Conservation (phyloP, 2,113 vertebrate species). For the Cyprinodon variegatus region DNA sequence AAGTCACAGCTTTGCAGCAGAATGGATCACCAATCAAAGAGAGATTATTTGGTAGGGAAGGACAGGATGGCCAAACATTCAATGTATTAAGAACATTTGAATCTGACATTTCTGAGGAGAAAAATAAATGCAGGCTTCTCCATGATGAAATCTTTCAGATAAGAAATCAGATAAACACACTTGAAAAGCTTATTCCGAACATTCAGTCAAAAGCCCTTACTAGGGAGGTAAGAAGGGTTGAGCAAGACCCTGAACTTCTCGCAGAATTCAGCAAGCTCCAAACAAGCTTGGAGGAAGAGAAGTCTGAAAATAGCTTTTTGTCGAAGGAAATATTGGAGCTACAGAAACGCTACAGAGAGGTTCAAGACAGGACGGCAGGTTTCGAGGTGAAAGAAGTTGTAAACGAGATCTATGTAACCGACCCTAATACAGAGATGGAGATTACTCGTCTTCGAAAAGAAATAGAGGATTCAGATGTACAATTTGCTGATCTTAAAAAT, state of each 20-base stretch:
- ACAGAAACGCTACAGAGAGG: conserved; percentile 72
- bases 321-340: conserved; percentile 79
- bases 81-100: conserved; percentile 82
- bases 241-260: conserved; percentile 88
- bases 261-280: conserved; percentile 81
- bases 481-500: conserved; percentile 74
- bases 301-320: conserved; percentile 73
- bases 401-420: conserved; percentile 87
- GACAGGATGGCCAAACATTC: conserved; percentile 90
- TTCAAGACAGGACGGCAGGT: conserved; percentile 81
- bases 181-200: conserved; percentile 86
- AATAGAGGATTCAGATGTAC: conserved; percentile 79
- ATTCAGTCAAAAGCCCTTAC: conserved; percentile 90
- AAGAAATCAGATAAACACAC: conserved; percentile 82
- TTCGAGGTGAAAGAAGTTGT: conserved; percentile 91
- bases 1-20: conserved; percentile 84
- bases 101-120: conserved; percentile 84
- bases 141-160: conserved; percentile 81
- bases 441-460: conserved; percentile 82
- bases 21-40: conserved; percentile 86
- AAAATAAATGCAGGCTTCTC: conserved; percentile 73
- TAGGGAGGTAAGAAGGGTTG: conserved; percentile 91
- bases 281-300: conserved; percentile 80
- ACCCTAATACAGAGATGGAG: conserved; percentile 88
- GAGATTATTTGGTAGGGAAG: conserved; percentile 90